A percentile compares a stretch with the other conserved stretches of the same genome.
Evolutionary conservation across 2,888 invertebrate species (phyloP).

Genomic region (Drosophila nr. perissopoda): DNA sequence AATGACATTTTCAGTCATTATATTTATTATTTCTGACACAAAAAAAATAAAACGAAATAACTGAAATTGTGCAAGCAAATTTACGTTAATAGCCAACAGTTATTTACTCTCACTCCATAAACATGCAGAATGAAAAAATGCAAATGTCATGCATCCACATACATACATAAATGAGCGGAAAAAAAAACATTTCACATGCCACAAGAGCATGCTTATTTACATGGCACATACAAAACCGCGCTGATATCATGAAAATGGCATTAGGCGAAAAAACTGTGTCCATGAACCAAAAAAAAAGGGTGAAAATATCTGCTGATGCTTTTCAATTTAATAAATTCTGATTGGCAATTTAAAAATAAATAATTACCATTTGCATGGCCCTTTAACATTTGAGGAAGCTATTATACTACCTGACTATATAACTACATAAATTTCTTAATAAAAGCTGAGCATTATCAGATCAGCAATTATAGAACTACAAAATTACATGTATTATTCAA

Average conservation of each 20-base stretch:
- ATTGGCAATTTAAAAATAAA: not conserved
- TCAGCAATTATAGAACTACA: not conserved
- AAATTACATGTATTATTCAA: not conserved
- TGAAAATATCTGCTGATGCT: constrained; percentile 18
- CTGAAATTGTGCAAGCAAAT: constrained; percentile 41
- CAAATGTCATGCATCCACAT: constrained; percentile 16
- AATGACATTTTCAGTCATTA: constrained; percentile 66
- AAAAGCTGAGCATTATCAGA: not conserved
- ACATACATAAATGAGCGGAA: constrained; percentile 3
- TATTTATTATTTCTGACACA: constrained; percentile 21
- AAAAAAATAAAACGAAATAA: constrained; percentile 10
- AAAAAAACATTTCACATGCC: constrained; percentile 44
- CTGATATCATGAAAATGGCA: constrained; percentile 36
- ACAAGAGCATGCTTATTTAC: constrained; percentile 57
- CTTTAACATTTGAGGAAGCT: not conserved
- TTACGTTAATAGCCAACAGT: constrained; percentile 64
- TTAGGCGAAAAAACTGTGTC: constrained; percentile 29
- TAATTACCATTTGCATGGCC: not conserved
- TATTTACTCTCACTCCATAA: constrained; percentile 54
- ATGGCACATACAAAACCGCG: constrained; percentile 58
- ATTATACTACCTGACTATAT: not conserved
- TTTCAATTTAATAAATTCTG: constrained; percentile 14
- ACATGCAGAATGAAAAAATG: constrained; percentile 18
- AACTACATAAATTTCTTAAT: not conserved
- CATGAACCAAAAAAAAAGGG: not conserved